phyloP scores from a whole-genome alignment of 1,140 invertebrate genomes.

The Trichonephila clavata region DNA sequence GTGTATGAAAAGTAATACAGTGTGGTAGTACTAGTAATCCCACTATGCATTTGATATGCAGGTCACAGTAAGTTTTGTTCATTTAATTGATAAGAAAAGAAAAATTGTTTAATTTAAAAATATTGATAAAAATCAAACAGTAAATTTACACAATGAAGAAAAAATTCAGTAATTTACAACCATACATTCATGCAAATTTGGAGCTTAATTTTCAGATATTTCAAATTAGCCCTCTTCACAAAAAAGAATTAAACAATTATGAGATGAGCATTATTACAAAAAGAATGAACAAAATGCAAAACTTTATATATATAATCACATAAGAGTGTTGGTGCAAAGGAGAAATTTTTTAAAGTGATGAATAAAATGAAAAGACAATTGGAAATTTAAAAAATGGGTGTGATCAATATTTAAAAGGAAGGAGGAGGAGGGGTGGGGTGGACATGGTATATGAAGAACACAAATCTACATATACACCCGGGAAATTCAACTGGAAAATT shows the following conservation, averaged over 20 bases:
- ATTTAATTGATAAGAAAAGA: background rate
- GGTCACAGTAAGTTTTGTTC: background rate
- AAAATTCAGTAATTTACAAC: background rate
- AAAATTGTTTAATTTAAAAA: background rate
- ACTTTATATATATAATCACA: background rate
- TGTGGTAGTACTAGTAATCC: background rate
- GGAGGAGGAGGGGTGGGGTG: background rate
- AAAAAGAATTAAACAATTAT: background rate
- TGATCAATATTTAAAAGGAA: constrained; percentile 14
- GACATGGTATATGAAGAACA: constrained; percentile 45
- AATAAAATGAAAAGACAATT: constrained; percentile 69
- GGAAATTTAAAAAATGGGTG: constrained; percentile 13
- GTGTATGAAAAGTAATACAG: background rate
- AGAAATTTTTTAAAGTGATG: constrained; percentile 40
- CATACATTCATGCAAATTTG: constrained; percentile 45
- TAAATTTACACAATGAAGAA: background rate
- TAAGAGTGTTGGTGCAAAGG: constrained; percentile 46
- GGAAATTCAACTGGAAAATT: background rate
- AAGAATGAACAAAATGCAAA: constrained; percentile 17
- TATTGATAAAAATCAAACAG: background rate
- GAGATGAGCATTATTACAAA: constrained; percentile 11
- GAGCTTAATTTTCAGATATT: constrained; percentile 1
- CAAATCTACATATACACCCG: constrained; percentile 56
- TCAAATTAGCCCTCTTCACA: background rate
- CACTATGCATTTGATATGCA: background rate